Conservation (phyloP, 2,113 vertebrate genomes). For the Arvicanthis niloticus region DNA sequence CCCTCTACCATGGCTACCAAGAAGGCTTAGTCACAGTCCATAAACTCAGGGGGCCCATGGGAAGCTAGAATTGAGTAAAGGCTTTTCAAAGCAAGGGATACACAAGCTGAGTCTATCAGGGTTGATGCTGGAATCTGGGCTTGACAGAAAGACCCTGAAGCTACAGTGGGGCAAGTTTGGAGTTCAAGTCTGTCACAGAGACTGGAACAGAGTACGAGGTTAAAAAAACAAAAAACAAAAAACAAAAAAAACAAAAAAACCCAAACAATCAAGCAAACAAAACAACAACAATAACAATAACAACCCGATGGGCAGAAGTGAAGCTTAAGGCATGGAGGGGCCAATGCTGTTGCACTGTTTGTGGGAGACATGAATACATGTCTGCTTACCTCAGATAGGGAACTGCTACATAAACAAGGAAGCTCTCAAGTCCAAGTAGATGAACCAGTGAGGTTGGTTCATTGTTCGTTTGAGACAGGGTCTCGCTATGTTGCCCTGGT, state of each 20-base stretch:
- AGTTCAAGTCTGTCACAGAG: background rate
- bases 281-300: too few species aligned
- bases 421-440: background rate
- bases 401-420: background rate
- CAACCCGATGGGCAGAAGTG: background rate
- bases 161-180: background rate
- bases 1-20: background rate
- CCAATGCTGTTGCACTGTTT: background rate
- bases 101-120: background rate
- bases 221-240: background rate
- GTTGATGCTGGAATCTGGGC: background rate
- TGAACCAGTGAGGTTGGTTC: background rate
- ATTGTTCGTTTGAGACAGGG: background rate
- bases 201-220: background rate
- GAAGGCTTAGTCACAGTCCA: background rate
- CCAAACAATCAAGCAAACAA: background rate
- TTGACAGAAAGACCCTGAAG: background rate
- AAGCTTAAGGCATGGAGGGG: background rate
- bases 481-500: background rate
- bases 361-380: background rate
- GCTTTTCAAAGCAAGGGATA: conserved; percentile 29
- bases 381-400: background rate
- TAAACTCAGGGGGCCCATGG: background rate
- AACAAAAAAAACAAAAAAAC: background rate
- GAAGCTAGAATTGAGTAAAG: background rate